Base-by-base conservation (phyloP, 2,888 invertebrate genomes). In the Aporophyla lueneburgensis region DNA sequence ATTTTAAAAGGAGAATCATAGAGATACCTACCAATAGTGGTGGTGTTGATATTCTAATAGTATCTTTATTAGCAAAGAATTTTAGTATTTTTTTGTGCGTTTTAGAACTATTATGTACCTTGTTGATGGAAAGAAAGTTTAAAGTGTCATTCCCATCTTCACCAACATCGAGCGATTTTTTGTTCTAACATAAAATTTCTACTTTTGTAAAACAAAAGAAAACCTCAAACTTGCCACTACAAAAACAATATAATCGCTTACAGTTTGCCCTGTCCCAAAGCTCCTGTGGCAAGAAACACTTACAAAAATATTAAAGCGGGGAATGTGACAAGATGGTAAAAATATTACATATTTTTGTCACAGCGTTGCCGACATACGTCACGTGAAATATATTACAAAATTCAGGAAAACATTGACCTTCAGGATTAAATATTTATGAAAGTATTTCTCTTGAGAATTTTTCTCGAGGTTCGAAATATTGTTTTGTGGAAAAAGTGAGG, bases 271-370 rank as follows among this genome's bases (percentile, higher is more conserved):
- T 33, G 5, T 24, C 74, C 33, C 27, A 40, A 69, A 70, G 71
- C 71, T 81, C 74, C 79, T 78, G 66, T 68, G 58, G 21, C 71
- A 72, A 61, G 78, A 84, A 76, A 78, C 82, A 88, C 84, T 88
- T 87, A 78, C 81, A 74, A 84, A 88, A 86, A 87, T 88, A 87
- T 87, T 86, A 86, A 87, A 88, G 74, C 21, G 78, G 54, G 69
- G 80, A 75, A 74, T 69, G 65, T 63, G 80, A 81, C 78, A 80
- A 75, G 71, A 85, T 79, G 78, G 72, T 71, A 72, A 69, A 87
- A 79, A 78, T 87, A 82, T 84, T 72, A 74, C 58, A 74, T 43
- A 76, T 77, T 76, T 81, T 80, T 78, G 59, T 73, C 72, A 27
- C 54, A 78, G 24, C 49, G 61, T n/a, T 27, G n/a, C 21, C 51